Base-by-base conservation (phyloP, 2,888 invertebrate genomes). In the Palloptera scutellata region DNA sequence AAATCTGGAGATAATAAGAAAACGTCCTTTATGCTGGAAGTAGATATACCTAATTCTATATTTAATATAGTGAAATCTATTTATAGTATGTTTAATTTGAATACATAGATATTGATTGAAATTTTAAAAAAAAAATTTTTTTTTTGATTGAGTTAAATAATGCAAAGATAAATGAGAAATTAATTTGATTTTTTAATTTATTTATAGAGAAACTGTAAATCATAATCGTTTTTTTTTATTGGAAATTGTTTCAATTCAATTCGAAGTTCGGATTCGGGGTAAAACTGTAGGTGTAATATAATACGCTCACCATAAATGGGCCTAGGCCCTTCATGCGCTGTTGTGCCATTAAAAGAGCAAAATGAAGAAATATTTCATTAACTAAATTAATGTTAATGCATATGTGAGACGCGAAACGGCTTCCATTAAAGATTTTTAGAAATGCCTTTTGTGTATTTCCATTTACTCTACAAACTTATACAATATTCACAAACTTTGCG, bases 11-110 rank as follows among this genome's bases (percentile, higher is more conserved):
- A 6, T 41, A 19, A 51, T 13, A 62, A 67, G 52, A 55, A n/a
- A 42, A 63, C 67, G 2, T 61, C 67, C 2, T 6, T 59, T 9
- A 45, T 59, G 41, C 6, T 59, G 17, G 63, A 67, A 30, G 9
- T 67, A 2, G 67, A 63, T 41, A 42, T 63, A 41, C 63, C 67
- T 9, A 54, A 45, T 58, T 53, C 63, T 5, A 30, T 67, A 51
- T 52, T 40, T 43, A 40, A 61, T 48, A 43, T 57, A 20, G 52
- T 63, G 45, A 63, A 67, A 53, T 53, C 4, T 43, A 30, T 65
- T 13, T 60, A 59, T 30, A 60, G 42, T 45, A 12, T 54, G 8
- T 60, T 66, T 48, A 20, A 20, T 13, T 8, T 45, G 42, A 62
- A 20, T 55, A 53, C 42, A 54, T 62, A 55, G 20, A 45, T 53